phyloP scores from a whole-genome alignment of 2,888 invertebrate genomes.

The Brenthis hecate region DNA sequence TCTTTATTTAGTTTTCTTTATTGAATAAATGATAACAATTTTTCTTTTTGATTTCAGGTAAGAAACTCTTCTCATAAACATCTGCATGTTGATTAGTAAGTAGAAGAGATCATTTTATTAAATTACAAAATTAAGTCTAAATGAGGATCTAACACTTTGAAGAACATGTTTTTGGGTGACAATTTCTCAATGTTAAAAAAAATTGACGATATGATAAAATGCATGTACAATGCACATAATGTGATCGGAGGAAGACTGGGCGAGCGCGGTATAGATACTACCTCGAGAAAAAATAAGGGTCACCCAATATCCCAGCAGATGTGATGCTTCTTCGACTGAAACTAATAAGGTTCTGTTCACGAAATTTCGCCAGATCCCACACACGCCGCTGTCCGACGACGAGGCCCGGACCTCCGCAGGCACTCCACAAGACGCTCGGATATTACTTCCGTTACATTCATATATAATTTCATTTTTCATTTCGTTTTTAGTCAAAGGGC shows the following conservation, averaged over 20 bases:
- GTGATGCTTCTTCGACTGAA: conserved; percentile 55
- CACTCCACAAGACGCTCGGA: background rate
- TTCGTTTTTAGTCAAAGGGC: background rate
- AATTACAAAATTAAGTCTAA: background rate
- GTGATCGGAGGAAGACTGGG: conserved; percentile 45
- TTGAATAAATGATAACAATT: background rate
- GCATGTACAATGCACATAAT: conserved; percentile 31
- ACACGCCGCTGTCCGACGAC: conserved; percentile 51
- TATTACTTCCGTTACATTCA: background rate
- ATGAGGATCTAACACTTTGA: background rate
- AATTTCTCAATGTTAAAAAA: background rate
- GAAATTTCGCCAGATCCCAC: conserved; percentile 43
- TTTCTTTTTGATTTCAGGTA: conserved; percentile 15
- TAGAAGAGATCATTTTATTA: background rate
- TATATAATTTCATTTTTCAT: background rate
- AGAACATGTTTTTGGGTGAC: background rate
- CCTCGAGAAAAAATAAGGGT: conserved; percentile 60
- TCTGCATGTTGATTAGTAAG: background rate
- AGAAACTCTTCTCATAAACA: background rate
- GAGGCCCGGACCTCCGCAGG: background rate
- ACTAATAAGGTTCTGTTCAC: conserved; percentile 50
- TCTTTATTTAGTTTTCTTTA: too few species aligned
- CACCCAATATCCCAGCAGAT: conserved; percentile 76
- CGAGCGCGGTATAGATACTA: conserved; percentile 32
- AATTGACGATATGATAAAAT: background rate